Evolutionary conservation across 92 coral and sea anemone species (phyloP).

Genomic region (Epizoanthus illoricatus): DNA sequence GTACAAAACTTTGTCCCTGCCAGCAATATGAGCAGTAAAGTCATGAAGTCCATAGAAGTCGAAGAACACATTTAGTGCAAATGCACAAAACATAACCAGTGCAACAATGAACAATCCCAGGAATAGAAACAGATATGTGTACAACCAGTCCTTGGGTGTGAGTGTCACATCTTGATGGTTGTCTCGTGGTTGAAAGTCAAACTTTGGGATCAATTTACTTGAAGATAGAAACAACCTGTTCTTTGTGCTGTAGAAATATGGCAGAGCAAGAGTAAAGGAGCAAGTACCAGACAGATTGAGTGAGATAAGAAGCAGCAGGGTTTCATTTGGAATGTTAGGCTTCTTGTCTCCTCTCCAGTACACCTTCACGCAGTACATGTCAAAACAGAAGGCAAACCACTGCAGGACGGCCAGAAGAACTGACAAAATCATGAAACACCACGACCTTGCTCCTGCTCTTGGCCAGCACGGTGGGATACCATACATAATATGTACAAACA

Average conservation of each 20-base stretch:
- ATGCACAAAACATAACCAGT: constrained; percentile 42
- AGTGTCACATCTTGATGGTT: constrained; percentile 49
- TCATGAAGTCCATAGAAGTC: constrained; percentile 59
- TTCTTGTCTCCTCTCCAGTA: constrained; percentile 55
- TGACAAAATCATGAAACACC: constrained; percentile 23
- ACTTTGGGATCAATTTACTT: constrained; percentile 50
- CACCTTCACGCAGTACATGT: constrained; percentile 47
- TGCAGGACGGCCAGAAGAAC: constrained; percentile 23
- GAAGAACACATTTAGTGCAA: constrained; percentile 54
- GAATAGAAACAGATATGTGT: constrained; percentile 44
- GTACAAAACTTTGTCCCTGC: constrained; percentile 41
- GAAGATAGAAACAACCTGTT: constrained; percentile 50
- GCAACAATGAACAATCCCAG: constrained; percentile 54
- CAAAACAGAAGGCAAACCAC: constrained; percentile 62
- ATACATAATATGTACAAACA: constrained; percentile 45
- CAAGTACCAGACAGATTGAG: constrained; percentile 52
- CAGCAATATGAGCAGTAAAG: constrained; percentile 52
- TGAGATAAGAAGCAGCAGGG: constrained; percentile 51
- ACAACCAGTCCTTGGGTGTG: constrained; percentile 52
- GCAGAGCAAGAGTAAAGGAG: constrained; percentile 53
- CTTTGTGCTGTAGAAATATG: constrained; percentile 54
- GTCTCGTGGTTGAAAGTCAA: constrained; percentile 51
- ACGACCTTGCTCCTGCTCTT: constrained; percentile 18
- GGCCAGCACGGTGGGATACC: constrained; percentile 60
- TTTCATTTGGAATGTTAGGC: constrained; percentile 59